Conservation (phyloP, 2,113 vertebrate species). For the Choloepus hoffmanni region DNA sequence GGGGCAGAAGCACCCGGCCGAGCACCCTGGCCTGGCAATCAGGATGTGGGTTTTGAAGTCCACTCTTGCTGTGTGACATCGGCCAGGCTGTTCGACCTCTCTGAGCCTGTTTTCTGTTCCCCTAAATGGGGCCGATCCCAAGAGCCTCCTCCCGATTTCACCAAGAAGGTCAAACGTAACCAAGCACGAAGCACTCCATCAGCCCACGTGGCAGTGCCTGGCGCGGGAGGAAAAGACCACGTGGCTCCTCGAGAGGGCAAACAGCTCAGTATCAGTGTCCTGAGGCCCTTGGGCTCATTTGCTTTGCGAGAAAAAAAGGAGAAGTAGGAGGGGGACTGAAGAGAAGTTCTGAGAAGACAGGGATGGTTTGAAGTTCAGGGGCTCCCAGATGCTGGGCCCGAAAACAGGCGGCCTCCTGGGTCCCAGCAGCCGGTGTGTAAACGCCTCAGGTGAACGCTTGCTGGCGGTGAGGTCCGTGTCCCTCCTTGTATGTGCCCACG, state of each 20-base stretch:
- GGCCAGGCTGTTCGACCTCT: too few species aligned
- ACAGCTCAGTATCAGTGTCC: background rate
- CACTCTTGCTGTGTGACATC: fast-evolving
- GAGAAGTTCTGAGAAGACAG: background rate
- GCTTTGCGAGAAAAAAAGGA: background rate
- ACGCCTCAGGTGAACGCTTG: fast-evolving
- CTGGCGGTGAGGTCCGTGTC: fast-evolving
- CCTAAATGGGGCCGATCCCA: background rate
- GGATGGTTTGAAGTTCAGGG: fast-evolving
- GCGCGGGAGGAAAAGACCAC: fast-evolving
- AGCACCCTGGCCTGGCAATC: background rate
- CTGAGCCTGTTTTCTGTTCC: background rate
- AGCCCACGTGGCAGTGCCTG: fast-evolving
- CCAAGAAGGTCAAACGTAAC: too few species aligned
- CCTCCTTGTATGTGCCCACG: too few species aligned
- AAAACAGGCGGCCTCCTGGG: background rate
- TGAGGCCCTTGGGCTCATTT: background rate
- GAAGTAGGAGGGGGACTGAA: background rate
- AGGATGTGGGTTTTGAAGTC: background rate
- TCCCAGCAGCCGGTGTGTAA: fast-evolving
- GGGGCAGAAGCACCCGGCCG: background rate
- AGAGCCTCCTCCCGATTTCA: background rate
- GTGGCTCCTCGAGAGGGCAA: fast-evolving
- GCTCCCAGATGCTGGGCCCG: fast-evolving
- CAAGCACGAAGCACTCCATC: fast-evolving